phyloP scores from a whole-genome alignment of 2,113 vertebrate genomes.

The Heterocephalus glaber region DNA sequence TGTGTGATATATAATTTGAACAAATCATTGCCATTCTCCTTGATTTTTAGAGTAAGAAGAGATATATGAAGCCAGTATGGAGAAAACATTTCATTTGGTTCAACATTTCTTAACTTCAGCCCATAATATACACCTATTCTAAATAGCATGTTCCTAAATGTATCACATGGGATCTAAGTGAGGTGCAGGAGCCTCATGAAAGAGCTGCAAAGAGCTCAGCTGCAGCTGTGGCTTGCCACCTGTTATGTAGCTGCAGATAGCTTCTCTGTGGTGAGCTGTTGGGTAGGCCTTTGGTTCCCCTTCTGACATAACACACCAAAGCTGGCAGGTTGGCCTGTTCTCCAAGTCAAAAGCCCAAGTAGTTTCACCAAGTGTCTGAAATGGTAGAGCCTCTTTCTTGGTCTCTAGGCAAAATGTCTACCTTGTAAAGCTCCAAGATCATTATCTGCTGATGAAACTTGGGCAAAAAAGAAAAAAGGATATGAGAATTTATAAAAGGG shows the following conservation, averaged over 20 bases:
- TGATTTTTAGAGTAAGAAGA: not conserved
- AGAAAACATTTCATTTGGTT: not conserved
- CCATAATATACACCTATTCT: not conserved
- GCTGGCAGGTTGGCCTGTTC: not conserved
- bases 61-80: not conserved
- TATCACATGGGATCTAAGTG: not conserved
- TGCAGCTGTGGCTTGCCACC: not conserved
- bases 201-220: not conserved
- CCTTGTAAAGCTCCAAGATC: fast-evolving
- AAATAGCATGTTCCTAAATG: not conserved
- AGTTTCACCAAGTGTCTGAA: not conserved
- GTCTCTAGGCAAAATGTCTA: not conserved
- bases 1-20: not conserved
- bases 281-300: not conserved
- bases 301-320: not conserved
- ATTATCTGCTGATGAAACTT: not conserved
- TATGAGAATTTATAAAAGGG: not conserved
- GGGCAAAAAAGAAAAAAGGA: not conserved
- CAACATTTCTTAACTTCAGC: not conserved
- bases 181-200: not conserved
- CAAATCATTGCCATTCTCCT: not conserved
- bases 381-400: not conserved
- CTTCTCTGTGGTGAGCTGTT: conserved; percentile 35
- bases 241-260: not conserved
- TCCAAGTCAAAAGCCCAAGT: not conserved